A percentile compares a stretch with the other conserved stretches of the same genome.
phyloP scores from a whole-genome alignment of 1,140 invertebrate species.

The Diorhabda elongata region DNA sequence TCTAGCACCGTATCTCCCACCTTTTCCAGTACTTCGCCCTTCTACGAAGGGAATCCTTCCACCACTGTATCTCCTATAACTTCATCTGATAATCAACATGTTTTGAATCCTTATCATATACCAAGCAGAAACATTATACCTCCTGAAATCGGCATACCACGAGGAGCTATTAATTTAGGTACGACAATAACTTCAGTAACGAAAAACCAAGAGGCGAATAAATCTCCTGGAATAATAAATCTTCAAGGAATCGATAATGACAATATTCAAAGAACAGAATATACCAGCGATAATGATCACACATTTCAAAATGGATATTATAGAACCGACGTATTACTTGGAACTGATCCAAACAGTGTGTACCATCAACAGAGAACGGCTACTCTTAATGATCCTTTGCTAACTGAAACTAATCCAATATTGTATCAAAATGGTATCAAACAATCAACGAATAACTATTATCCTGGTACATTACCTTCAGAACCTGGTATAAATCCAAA shows the following conservation, averaged over 20 bases:
- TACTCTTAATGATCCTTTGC: neutral
- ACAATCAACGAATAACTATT: no score
- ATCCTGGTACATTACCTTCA: no score
- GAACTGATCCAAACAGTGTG: neutral
- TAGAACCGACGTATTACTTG: neutral
- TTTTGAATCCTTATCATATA: neutral
- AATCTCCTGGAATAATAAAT: slow-evolving; percentile 6
- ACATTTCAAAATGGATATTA: neutral
- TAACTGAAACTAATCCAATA: slow-evolving; percentile 9
- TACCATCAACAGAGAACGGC: neutral
- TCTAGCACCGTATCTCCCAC: no score
- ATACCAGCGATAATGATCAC: neutral
- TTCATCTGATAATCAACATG: neutral
- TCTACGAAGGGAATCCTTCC: no score
- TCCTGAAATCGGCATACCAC: slow-evolving; percentile 18
- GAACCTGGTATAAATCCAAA: no score
- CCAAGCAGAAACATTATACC: slow-evolving; percentile 20
- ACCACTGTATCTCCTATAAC: slow-evolving; percentile 10
- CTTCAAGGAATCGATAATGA: slow-evolving; percentile 6
- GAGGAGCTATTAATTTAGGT: neutral
- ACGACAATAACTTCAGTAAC: neutral
- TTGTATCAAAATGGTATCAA: no score
- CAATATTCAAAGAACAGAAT: neutral
- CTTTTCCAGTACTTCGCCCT: no score
- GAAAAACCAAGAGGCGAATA: neutral